A percentile compares a stretch with the other conserved stretches of the same genome.
Conservation (phyloP, 2,888 invertebrate species). For the Ethmia dodecea region DNA sequence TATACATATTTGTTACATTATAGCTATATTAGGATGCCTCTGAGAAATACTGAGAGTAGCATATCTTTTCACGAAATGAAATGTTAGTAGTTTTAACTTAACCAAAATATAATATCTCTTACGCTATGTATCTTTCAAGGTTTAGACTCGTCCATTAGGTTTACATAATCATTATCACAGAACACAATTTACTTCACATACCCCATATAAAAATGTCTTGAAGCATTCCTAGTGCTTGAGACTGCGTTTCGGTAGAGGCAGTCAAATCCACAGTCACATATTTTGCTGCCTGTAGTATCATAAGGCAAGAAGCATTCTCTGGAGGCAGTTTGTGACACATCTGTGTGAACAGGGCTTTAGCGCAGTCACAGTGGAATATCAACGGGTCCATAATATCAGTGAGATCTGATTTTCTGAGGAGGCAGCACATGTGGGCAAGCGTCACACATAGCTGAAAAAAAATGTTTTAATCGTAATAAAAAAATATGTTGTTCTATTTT, state of each 20-base stretch:
- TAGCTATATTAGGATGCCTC: too few species aligned
- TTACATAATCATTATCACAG: too few species aligned
- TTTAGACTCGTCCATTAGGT: too few species aligned
- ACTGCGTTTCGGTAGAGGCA: constrained; percentile 44
- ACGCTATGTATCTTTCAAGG: too few species aligned
- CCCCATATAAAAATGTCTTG: constrained; percentile 71
- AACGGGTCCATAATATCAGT: constrained; percentile 67
- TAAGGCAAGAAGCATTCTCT: constrained; percentile 57
- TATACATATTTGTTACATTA: too few species aligned
- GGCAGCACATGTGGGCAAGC: constrained; percentile 82
- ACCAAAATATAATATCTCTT: too few species aligned
- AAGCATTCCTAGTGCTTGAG: constrained; percentile 54
- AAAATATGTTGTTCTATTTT: too few species aligned
- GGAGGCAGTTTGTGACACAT: constrained; percentile 58
- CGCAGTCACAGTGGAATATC: constrained; percentile 62
- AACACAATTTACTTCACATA: constrained; percentile 38
- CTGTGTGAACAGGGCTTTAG: constrained; percentile 52
- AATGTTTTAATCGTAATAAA: too few species aligned
- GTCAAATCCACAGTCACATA: constrained; percentile 62
- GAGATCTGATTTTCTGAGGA: constrained; percentile 79
- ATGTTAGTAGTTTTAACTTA: too few species aligned
- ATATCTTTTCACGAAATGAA: too few species aligned
- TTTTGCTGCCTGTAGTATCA: constrained; percentile 65
- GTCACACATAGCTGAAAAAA: constrained; percentile 83
- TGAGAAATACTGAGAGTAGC: too few species aligned